Evolutionary conservation across 2,113 vertebrate species (phyloP).

Genomic region (Odocoileus virginianus): DNA sequence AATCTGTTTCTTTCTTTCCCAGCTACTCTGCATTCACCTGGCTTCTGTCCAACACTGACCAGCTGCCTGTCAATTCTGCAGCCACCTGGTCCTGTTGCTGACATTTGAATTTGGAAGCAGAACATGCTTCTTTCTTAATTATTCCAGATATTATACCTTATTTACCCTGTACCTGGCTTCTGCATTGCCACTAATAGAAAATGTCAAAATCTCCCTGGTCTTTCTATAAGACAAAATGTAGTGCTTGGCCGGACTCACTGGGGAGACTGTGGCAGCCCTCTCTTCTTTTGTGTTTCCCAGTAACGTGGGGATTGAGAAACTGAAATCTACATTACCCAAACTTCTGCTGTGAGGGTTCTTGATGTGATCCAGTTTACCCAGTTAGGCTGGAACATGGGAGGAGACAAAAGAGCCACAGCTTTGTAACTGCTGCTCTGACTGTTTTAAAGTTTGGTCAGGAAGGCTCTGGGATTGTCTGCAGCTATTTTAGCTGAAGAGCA

Average conservation of each 20-base stretch:
- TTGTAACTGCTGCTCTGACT: background rate
- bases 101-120: slow-evolving; percentile 47
- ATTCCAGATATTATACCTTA: background rate
- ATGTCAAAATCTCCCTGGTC: background rate
- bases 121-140: background rate
- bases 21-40: background rate
- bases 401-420: background rate
- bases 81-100: slow-evolving; percentile 12
- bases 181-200: background rate
- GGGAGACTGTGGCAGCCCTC: fast-evolving
- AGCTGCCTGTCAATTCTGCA: background rate
- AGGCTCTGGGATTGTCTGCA: background rate
- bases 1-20: slow-evolving; percentile 25
- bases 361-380: background rate
- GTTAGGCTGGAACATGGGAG: background rate
- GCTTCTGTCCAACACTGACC: slow-evolving; percentile 12
- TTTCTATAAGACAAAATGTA: background rate
- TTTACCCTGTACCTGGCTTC: background rate
- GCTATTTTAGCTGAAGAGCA: background rate
- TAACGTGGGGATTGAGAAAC: background rate
- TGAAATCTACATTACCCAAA: background rate
- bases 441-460: background rate
- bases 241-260: background rate
- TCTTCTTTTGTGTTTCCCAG: background rate
- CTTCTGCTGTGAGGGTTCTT: background rate